Percentiles rank a stretch among this genome's conserved stretches.
These are phyloP conservation scores for Perca schrenkii DNA, from an alignment of 2,113 vertebrate species.

Conservation along the genomic window DNA sequence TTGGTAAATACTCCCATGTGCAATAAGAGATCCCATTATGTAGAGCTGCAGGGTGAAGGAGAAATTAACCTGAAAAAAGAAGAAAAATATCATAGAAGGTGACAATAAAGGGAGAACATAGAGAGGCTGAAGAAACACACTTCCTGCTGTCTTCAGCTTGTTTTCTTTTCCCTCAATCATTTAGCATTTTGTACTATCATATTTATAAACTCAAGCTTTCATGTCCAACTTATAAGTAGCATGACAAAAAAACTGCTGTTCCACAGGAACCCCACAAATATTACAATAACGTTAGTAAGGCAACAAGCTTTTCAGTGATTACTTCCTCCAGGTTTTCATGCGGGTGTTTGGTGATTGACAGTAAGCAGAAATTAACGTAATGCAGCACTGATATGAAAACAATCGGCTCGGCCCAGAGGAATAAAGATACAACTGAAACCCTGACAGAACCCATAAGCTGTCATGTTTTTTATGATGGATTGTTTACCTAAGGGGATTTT, in stretches of 20 bases:
- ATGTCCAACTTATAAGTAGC: slow-evolving; percentile 1
- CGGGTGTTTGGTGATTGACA: slow-evolving; percentile 58
- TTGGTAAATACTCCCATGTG: slow-evolving; percentile 72
- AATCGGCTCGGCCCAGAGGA: not conserved
- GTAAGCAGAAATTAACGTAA: slow-evolving; percentile 34
- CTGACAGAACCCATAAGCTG: slow-evolving; percentile 43
- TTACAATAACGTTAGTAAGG: slow-evolving; percentile 9
- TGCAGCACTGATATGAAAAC: slow-evolving; percentile 51
- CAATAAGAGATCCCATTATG: slow-evolving; percentile 63
- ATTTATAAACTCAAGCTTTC: not conserved
- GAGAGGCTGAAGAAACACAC: not conserved
- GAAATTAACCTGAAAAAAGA: slow-evolving; percentile 20
- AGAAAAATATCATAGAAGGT: slow-evolving; percentile 10
- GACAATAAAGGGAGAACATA: slow-evolving; percentile 1
- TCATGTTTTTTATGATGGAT: slow-evolving; percentile 61
- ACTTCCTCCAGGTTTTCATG: slow-evolving; percentile 49
- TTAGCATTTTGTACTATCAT: not conserved
- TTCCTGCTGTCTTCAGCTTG: not conserved
- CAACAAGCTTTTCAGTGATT: slow-evolving; percentile 17
- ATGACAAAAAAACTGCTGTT: slow-evolving; percentile 2
- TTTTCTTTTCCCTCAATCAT: not conserved
- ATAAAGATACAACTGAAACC: slow-evolving; percentile 31
- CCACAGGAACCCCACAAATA: slow-evolving; percentile 9
- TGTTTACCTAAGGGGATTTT: slow-evolving; percentile 40
- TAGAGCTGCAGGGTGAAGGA: slow-evolving; percentile 36